phyloP scores from a whole-genome alignment of 2,888 invertebrate genomes.

The Dasysyrphus albostriatus region DNA sequence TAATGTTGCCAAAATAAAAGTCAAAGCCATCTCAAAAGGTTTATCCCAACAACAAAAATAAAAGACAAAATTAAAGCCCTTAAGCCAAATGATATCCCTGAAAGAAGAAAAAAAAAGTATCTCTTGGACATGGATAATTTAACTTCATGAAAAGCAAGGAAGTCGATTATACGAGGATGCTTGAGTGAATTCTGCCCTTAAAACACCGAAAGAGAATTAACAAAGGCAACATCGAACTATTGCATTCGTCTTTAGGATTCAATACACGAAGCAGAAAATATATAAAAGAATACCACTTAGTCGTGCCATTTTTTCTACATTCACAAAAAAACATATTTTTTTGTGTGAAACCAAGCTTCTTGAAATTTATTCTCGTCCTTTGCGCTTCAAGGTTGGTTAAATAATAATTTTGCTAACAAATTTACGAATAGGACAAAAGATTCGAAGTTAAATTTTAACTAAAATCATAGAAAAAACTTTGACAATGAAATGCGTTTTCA shows the following conservation, averaged over 20 bases:
- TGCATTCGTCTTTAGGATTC: neutral
- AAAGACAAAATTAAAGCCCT: neutral
- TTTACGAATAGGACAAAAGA: neutral
- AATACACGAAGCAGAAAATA: neutral
- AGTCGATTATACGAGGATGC: neutral
- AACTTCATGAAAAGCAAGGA: neutral
- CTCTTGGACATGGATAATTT: constrained; percentile 10
- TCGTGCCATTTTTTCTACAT: neutral
- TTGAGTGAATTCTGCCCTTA: neutral
- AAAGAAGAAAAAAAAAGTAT: neutral
- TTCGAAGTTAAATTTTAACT: neutral
- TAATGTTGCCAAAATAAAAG: constrained; percentile 7
- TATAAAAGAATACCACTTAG: neutral
- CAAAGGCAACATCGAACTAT: neutral
- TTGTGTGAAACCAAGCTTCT: neutral
- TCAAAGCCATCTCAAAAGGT: constrained; percentile 3
- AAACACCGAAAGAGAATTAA: neutral
- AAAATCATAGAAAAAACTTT: no score
- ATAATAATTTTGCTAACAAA: neutral
- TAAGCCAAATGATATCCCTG: neutral
- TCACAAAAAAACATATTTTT: neutral
- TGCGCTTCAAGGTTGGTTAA: no score
- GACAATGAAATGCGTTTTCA: no score
- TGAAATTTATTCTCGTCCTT: neutral
- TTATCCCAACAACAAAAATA: neutral